phyloP scores from a whole-genome alignment of 2,797 vertebrate species.

The Melanotaenia nigrans region DNA sequence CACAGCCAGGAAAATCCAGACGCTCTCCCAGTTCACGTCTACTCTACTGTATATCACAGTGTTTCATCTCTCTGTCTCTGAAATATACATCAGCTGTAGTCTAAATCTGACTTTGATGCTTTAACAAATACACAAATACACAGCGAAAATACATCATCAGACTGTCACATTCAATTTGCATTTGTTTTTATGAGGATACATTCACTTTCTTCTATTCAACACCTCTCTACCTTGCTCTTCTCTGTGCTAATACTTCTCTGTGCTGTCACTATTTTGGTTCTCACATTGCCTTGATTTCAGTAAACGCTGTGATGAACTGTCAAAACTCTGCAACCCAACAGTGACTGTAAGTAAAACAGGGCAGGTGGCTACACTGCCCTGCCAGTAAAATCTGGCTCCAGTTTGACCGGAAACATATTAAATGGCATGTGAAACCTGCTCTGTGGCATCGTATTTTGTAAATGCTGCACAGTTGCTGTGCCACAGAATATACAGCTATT shows the following conservation, averaged over 20 bases:
- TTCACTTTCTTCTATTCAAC: neutral
- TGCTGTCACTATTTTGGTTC: conserved; percentile 16
- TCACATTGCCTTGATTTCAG: conserved; percentile 43
- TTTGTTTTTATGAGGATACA: conserved; percentile 9
- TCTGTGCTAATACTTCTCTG: conserved; percentile 10
- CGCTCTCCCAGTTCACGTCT: conserved; percentile 5
- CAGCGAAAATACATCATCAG: neutral
- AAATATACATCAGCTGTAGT: neutral
- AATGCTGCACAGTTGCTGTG: conserved; percentile 31
- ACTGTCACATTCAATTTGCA: neutral
- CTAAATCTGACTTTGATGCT: neutral
- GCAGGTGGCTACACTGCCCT: conserved; percentile 18
- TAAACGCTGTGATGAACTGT: conserved; percentile 17
- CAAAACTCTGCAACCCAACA: conserved; percentile 33
- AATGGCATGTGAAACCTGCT: conserved; percentile 12
- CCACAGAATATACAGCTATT: conserved; percentile 25
- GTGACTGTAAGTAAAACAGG: conserved; percentile 28
- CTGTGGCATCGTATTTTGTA: conserved; percentile 32
- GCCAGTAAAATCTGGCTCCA: conserved; percentile 43
- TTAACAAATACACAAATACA: neutral
- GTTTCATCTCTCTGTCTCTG: conserved; percentile 32
- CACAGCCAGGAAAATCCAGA: conserved; percentile 43
- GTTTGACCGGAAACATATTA: conserved; percentile 42
- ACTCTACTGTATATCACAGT: conserved; percentile 21
- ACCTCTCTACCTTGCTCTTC: conserved; percentile 9